These are phyloP conservation scores for Leguminivora glycinivorella DNA, from an alignment of 1,140 invertebrate species.

Conservation along the genomic window DNA sequence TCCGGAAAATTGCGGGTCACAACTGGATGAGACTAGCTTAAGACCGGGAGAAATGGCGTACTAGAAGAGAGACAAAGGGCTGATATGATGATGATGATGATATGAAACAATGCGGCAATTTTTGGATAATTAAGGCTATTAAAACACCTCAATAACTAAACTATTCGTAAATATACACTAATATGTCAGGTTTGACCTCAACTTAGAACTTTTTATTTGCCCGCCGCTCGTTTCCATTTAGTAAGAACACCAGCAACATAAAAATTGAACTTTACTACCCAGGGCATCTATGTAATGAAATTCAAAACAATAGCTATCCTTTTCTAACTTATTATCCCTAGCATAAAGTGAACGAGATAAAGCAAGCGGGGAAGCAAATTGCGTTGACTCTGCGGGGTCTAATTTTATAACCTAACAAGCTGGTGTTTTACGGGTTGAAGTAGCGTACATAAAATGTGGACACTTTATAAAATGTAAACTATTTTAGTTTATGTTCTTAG, in stretches of 20 bases:
- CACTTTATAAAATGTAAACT: not conserved
- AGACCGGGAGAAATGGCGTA: too few species aligned
- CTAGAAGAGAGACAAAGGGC: too few species aligned
- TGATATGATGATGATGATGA: too few species aligned
- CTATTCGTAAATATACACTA: too few species aligned
- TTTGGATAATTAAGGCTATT: too few species aligned
- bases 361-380: not conserved
- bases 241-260: not conserved
- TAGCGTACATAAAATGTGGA: not conserved
- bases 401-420: conserved; percentile 6
- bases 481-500: too few species aligned
- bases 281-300: conserved; percentile 2
- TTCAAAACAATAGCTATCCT: not conserved
- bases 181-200: too few species aligned
- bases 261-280: not conserved
- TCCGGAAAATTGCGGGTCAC: too few species aligned
- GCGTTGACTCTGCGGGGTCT: conserved; percentile 1
- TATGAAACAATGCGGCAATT: too few species aligned
- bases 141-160: too few species aligned
- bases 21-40: too few species aligned
- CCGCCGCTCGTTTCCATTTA: not conserved
- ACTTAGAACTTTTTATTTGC: not conserved
- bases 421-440: conserved; percentile 7
- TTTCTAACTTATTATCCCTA: not conserved
- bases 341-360: not conserved